phyloP scores from a whole-genome alignment of 2,797 vertebrate genomes.

The Notolepis coatsorum region DNA sequence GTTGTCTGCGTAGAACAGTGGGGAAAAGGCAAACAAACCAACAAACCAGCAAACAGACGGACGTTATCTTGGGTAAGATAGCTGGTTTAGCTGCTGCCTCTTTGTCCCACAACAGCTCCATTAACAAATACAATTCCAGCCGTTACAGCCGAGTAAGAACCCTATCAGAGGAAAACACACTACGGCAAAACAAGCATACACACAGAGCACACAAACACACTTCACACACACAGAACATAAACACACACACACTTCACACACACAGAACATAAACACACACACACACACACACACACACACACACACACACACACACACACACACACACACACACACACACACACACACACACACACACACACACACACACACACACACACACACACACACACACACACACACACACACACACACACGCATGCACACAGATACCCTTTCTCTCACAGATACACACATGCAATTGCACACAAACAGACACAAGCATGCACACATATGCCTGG shows the following conservation, averaged over 20 bases:
- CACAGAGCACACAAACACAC: not conserved
- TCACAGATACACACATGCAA: constrained; percentile 8
- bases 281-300: constrained; percentile 18
- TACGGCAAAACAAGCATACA: constrained; percentile 20
- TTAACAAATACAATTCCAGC: constrained; percentile 76
- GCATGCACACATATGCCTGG: too few relatives aligned
- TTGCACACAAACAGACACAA: too few relatives aligned
- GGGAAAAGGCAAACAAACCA: constrained; percentile 41
- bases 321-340: too few relatives aligned
- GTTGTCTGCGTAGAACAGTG: too few relatives aligned
- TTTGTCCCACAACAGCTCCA: constrained; percentile 67
- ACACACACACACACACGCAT: not conserved
- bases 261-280: not conserved
- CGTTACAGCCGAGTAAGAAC: constrained; percentile 71
- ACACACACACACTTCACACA: too few relatives aligned
- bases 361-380: not conserved
- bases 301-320: not conserved
- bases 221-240: constrained; percentile 16
- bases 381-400: too few relatives aligned
- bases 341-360: not conserved
- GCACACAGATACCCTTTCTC: constrained; percentile 24
- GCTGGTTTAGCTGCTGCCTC: constrained; percentile 58
- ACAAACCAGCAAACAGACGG: constrained; percentile 61
- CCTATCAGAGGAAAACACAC: constrained; percentile 45
- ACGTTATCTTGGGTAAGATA: constrained; percentile 64